Percentiles rank a stretch among this genome's conserved stretches.
These are phyloP conservation scores for Resseliella maxima DNA, from an alignment of 2,888 invertebrate species.

Conservation along the genomic window DNA sequence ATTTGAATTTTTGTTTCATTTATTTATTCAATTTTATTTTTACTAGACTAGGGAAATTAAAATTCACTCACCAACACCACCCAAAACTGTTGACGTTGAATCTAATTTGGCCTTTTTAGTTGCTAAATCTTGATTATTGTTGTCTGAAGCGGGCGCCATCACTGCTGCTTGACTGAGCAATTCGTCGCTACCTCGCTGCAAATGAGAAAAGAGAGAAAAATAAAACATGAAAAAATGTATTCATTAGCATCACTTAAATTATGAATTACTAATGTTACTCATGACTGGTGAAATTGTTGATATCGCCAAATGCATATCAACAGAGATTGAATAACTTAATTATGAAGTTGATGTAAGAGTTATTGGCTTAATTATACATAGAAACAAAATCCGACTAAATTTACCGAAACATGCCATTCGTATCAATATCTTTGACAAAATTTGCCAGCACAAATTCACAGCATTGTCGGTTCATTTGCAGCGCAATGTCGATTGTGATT, in stretches of 20 bases:
- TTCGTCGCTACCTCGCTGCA: slow-evolving; percentile 97
- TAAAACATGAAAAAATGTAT: slow-evolving; percentile 56
- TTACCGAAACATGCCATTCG: not conserved
- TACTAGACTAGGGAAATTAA: not conserved
- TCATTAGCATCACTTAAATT: not conserved
- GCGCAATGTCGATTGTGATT: not conserved
- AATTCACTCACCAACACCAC: slow-evolving; percentile 67
- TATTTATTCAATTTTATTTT: not conserved
- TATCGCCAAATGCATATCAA: not conserved
- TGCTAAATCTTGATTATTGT: slow-evolving; percentile 91
- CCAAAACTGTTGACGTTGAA: slow-evolving; percentile 66
- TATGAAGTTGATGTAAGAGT: slow-evolving; percentile 23
- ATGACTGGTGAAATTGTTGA: not conserved
- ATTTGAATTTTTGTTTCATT: not conserved
- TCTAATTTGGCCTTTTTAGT: slow-evolving; percentile 88
- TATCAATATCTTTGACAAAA: not conserved
- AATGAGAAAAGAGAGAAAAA: slow-evolving; percentile 63
- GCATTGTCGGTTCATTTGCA: not conserved
- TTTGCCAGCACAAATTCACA: not conserved
- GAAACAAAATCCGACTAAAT: not conserved
- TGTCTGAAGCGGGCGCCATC: slow-evolving; percentile 93
- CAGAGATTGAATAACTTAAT: slow-evolving; percentile 5
- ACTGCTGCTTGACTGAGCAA: slow-evolving; percentile 95
- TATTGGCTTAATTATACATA: slow-evolving; percentile 17
- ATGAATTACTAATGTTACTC: slow-evolving; percentile 18